Conservation (phyloP, 2,113 vertebrate genomes). For the Takifugu flavidus region DNA sequence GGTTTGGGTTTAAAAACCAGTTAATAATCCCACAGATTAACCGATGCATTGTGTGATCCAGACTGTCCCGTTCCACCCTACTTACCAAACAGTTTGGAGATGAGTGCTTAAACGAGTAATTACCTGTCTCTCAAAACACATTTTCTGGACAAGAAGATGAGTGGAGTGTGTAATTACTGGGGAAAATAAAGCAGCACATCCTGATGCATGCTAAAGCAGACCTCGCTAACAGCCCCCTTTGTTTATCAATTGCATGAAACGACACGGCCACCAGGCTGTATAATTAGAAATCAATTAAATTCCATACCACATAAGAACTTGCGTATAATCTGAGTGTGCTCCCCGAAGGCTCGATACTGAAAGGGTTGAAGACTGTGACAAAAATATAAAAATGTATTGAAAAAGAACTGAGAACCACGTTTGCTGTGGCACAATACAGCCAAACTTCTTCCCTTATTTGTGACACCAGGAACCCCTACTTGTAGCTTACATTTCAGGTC, state of each 20-base stretch:
- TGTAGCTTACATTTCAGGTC: too few relatives aligned
- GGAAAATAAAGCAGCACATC: conserved; percentile 45
- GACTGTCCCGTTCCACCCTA: too few relatives aligned
- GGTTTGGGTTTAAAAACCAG: too few relatives aligned
- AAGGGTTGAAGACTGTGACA: conserved; percentile 7
- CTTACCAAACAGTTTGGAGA: too few relatives aligned
- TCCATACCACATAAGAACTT: conserved; percentile 41
- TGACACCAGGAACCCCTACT: too few relatives aligned
- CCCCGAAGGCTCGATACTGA: not conserved
- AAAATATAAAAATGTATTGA: not conserved
- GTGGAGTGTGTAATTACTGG: conserved; percentile 50
- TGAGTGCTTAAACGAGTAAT: conserved; percentile 15
- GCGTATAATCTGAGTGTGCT: conserved; percentile 18
- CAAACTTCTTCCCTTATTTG: too few relatives aligned
- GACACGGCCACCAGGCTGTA: conserved; percentile 28
- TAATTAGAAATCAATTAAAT: conserved; percentile 64
- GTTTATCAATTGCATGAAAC: conserved; percentile 42
- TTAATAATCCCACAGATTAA: too few relatives aligned
- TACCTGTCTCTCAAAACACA: conserved; percentile 25
- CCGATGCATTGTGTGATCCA: too few relatives aligned
- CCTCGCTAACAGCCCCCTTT: conserved; percentile 42
- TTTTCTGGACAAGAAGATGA: conserved; percentile 31
- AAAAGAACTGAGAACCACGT: too few relatives aligned
- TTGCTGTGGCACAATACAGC: too few relatives aligned
- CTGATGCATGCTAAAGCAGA: conserved; percentile 43